These are phyloP conservation scores for Spinus olivaceus DNA, from an alignment of 2,797 vertebrate species.

Conservation along the genomic window DNA sequence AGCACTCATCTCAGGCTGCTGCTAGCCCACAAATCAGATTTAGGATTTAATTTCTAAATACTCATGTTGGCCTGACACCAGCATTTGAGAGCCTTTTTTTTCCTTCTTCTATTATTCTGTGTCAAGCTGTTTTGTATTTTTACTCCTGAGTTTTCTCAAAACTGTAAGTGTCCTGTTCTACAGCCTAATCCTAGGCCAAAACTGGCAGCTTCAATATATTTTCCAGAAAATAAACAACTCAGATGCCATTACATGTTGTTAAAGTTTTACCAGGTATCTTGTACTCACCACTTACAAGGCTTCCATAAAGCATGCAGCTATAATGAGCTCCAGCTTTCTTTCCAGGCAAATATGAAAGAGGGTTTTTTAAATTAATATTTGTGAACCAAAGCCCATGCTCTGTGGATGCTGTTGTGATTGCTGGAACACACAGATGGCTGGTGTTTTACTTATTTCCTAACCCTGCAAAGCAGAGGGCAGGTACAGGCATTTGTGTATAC, in stretches of 20 bases:
- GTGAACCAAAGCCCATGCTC: background rate
- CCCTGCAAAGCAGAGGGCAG: background rate
- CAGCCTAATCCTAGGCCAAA: slow-evolving; percentile 1
- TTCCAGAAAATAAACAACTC: background rate
- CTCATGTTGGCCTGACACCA: background rate
- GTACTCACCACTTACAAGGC: background rate
- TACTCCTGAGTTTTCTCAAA: slow-evolving; percentile 25
- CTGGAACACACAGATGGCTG: background rate
- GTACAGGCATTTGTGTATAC: background rate
- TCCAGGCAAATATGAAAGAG: background rate
- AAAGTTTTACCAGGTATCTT: background rate
- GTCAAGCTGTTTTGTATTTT: slow-evolving; percentile 4
- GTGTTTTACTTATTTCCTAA: background rate
- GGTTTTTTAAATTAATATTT: background rate
- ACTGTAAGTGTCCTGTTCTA: background rate
- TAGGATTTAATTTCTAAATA: background rate
- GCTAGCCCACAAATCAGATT: background rate
- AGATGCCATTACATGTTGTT: background rate
- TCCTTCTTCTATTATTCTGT: background rate
- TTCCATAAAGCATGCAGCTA: background rate
- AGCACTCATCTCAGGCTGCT: background rate
- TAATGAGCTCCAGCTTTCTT: slow-evolving; percentile 7
- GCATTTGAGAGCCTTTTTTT: background rate
- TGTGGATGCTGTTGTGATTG: background rate
- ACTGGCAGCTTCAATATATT: background rate